Conservation (phyloP, 2,888 invertebrate genomes). For the Dilophus febrilis region DNA sequence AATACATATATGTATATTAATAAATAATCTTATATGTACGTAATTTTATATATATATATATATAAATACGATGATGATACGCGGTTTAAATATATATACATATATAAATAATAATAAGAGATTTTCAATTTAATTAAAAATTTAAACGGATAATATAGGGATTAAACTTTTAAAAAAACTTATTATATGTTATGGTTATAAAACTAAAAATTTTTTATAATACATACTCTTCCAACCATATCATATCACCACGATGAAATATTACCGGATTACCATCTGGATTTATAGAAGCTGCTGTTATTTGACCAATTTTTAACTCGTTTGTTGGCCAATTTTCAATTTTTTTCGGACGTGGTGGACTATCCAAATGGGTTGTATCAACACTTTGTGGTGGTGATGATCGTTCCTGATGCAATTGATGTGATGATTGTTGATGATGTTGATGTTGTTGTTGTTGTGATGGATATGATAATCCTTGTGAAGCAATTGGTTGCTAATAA, state of each 20-base stretch:
- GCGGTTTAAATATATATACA: too few species aligned
- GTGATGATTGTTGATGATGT: background rate
- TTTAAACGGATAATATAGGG: too few species aligned
- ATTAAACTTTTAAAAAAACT: too few species aligned
- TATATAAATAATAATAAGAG: too few species aligned
- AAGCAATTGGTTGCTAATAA: background rate
- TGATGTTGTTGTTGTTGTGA: constrained; percentile 12
- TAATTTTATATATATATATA: too few species aligned
- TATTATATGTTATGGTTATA: too few species aligned
- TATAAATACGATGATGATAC: too few species aligned
- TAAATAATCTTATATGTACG: too few species aligned
- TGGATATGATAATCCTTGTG: constrained; percentile 10
- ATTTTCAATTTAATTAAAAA: too few species aligned
- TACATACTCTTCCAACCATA: constrained; percentile 27
- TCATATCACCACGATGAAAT: constrained; percentile 60
- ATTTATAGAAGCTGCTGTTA: constrained; percentile 66
- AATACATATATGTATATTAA: too few species aligned
- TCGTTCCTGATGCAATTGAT: background rate
- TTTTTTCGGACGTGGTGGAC: constrained; percentile 41
- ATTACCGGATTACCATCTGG: constrained; percentile 54
- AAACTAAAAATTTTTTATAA: background rate
- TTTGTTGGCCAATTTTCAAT: constrained; percentile 46
- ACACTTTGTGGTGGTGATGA: background rate
- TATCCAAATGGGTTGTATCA: constrained; percentile 26
- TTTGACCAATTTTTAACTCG: constrained; percentile 47